Percentiles rank a stretch among this genome's conserved stretches.
These are phyloP conservation scores for Agelastica alni DNA, from an alignment of 2,888 invertebrate species.

Conservation along the genomic window DNA sequence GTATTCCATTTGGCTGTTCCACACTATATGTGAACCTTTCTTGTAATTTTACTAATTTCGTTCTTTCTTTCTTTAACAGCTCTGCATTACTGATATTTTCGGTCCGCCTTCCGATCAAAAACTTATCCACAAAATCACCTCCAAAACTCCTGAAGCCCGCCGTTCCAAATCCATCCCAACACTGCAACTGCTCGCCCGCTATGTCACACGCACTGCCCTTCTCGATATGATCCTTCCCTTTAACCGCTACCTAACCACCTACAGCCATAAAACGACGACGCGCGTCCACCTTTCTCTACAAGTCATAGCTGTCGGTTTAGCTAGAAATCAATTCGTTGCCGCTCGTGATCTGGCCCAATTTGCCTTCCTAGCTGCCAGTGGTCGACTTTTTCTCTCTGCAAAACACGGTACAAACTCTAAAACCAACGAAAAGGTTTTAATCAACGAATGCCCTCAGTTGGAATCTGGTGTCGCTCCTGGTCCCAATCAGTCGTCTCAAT, in stretches of 20 bases:
- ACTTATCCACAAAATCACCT: conserved; percentile 81
- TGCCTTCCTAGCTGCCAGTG: no score
- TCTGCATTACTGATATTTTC: conserved; percentile 88
- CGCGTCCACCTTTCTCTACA: conserved; percentile 82
- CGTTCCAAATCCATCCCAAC: conserved; percentile 86
- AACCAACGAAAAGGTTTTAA: no score
- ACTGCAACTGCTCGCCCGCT: conserved; percentile 78
- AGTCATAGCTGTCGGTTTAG: conserved; percentile 79
- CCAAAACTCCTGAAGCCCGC: conserved; percentile 81
- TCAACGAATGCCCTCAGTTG: no score
- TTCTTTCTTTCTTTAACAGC: conserved; percentile 50
- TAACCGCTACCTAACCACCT: conserved; percentile 77
- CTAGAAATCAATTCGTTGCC: conserved; percentile 77
- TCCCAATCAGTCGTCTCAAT: no score
- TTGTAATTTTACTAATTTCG: neutral
- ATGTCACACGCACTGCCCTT: conserved; percentile 75
- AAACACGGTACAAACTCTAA: conserved; percentile 82
- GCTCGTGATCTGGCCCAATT: conserved; percentile 77
- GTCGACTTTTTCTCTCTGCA: no score
- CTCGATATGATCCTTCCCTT: conserved; percentile 80
- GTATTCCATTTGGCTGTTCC: no score
- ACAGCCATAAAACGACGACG: conserved; percentile 77
- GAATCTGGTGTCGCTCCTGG: conserved; percentile 58
- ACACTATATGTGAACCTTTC: no score
- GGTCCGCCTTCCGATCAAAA: conserved; percentile 89